Evolutionary conservation across 2,888 invertebrate species (phyloP), one percentile per base, ranked within the genome.

Genomic region (Drosophila putrida): DNA sequence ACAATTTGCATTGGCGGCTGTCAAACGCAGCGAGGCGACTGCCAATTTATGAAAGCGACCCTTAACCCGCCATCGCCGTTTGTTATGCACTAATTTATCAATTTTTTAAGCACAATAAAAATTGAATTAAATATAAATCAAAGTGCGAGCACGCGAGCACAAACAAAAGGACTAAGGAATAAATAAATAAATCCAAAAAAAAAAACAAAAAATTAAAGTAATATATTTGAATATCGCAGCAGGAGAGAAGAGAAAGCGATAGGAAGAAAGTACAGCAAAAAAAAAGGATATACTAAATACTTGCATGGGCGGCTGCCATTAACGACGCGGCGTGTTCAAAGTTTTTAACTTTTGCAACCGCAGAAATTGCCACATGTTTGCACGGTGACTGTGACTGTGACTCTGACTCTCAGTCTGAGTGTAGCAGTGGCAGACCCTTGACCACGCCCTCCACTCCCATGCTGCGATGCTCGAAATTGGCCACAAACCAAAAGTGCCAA

Each of bases 91-190:
- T 88, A 83, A 84, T 88, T 87, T 86, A 86, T 79, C 71, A 71
- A 86, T 86, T 83, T 82, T 85, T 88, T 80, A 75, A 81, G 82
- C 85, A 78, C 82, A 89, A 89, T 89, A 87, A 80, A 89, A 86
- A 86, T 86, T 84, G 84, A 80, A 89, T 86, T 75, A 86, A 83
- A 86, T 88, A 89, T 87, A 86, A 89, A 86, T 86, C 89, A 89
- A 82, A 74, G 57, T 47, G 50, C 39, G 50, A 39, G 36, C 54
- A 50, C 61, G 65, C 46, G 53, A 68, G 50, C 54, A 46, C 61
- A 79, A 49, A 44, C 58, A 69, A 66, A 78, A 62, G 31, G 35
- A 65, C 6, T 54, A 43, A 15, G 33, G 44, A 53, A 47, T 43
- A 57, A 73, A 58, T 39, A 38, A 35, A 58, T 39, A 38, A 35